Evolutionary conservation across 2,113 vertebrate species (phyloP), one percentile per base, ranked within the genome.

Genomic region (Notarius quadriscutis): DNA sequence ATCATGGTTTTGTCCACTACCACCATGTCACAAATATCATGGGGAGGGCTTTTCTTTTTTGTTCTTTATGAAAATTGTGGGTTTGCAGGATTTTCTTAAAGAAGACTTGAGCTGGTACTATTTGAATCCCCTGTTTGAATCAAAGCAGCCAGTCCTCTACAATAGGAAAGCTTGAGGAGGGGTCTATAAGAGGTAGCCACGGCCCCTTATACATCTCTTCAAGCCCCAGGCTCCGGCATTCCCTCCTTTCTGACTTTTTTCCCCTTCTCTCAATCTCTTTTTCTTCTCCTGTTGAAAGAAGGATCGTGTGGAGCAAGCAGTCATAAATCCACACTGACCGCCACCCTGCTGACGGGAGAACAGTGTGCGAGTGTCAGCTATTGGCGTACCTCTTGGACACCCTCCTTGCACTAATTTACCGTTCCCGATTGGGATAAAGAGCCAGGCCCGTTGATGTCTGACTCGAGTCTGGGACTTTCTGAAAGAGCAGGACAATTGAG

Each of bases 1-100:
- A 92, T 90, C 91, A 95, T 89, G 96, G 96, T 95, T 86, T 86
- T 87, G 60, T 63, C 78, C 82, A 77, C 30, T 79, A 72, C 48
- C 84, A 88, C 84, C 30, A 67, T 65, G 75, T 75, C 71, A 82
- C 86, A 90, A 88, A 88, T 88, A 97, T 97, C 96, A 97, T 94
- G 91, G 96, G 95, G 95, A 96, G 96, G 97, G 96, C 97, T 95
- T 96, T 96, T 94, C 93, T 97, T 94, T 92, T 94, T 89, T 93
- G 93, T 67, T 58, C 82, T 94, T 93, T 86, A 69, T 75, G 55
- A 84, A 96, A 96, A 96, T 83, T 22, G 30, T 86, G 55, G 89
- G 89, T 88, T 50, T 83, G 89, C 95, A 95, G 94, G 93, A 93
- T 84, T 88, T 95, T 94, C 97, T 96, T 96, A 95, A 97, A 96